A percentile compares a stretch with the other conserved stretches of the same genome.
Conservation (phyloP, 2,797 vertebrate species). For the Danio choprae region DNA sequence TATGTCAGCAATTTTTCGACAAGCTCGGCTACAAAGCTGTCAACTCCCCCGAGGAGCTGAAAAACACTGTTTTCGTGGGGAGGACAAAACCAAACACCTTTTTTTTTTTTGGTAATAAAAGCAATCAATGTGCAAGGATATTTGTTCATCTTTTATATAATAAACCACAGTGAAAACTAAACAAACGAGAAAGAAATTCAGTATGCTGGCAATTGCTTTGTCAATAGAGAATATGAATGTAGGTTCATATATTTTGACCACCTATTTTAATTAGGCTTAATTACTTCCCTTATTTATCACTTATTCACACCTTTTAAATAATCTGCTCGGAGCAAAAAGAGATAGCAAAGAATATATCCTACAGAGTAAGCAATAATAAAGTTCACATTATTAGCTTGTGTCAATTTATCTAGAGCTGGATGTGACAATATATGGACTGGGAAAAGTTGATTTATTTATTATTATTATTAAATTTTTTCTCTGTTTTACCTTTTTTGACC, state of each 20-base stretch:
- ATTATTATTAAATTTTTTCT: too few species aligned
- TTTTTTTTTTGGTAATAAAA: slow-evolving; percentile 85
- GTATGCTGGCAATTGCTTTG: slow-evolving; percentile 51
- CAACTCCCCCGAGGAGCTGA: slow-evolving; percentile 84
- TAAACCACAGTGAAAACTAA: background rate
- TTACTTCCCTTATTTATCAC: too few species aligned
- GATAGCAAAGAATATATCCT: background rate
- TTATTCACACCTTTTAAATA: too few species aligned
- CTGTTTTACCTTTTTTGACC: background rate
- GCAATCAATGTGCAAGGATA: slow-evolving; percentile 45
- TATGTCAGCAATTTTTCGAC: slow-evolving; percentile 84
- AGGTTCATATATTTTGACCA: slow-evolving; percentile 12
- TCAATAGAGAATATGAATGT: slow-evolving; percentile 47
- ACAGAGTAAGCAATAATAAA: background rate
- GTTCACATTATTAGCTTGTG: background rate
- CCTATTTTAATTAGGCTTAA: too few species aligned
- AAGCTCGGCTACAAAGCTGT: slow-evolving; percentile 87
- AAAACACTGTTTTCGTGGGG: slow-evolving; percentile 86
- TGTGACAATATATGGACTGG: background rate
- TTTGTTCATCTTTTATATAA: slow-evolving; percentile 29
- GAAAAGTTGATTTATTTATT: background rate
- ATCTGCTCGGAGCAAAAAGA: too few species aligned
- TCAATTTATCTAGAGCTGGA: background rate
- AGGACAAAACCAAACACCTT: slow-evolving; percentile 85
- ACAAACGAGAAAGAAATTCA: slow-evolving; percentile 25